These are phyloP conservation scores for Sarcophaga carnaria DNA, from an alignment of 2,888 invertebrate species.

Conservation along the genomic window DNA sequence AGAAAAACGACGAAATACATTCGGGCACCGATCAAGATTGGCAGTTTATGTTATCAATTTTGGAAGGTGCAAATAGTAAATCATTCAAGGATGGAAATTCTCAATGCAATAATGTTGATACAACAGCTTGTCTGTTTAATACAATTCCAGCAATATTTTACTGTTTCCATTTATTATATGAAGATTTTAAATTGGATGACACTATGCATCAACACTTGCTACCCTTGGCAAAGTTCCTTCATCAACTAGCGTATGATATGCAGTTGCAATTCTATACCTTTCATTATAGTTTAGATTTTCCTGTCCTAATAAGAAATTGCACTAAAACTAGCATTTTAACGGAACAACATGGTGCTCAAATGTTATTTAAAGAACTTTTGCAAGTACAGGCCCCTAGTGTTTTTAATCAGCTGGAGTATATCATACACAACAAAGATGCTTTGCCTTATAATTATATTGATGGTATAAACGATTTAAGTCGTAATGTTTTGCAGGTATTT, in stretches of 20 bases:
- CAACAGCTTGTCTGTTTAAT: conserved; percentile 87
- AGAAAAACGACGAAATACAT: conserved; percentile 86
- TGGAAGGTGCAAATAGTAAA: conserved; percentile 71
- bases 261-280: conserved; percentile 87
- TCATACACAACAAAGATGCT: conserved; percentile 84
- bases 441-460: conserved; percentile 88
- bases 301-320: conserved; percentile 83
- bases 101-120: conserved; percentile 74
- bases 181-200: conserved; percentile 93
- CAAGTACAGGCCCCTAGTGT: conserved; percentile 84
- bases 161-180: conserved; percentile 93
- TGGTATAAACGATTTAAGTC: conserved; percentile 88
- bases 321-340: conserved; percentile 76
- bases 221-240: conserved; percentile 87
- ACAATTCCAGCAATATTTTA: conserved; percentile 89
- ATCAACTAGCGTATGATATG: conserved; percentile 90
- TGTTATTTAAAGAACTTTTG: conserved; percentile 83
- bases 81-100: conserved; percentile 31
- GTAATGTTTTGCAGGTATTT: conserved; percentile 88
- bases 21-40: conserved; percentile 91
- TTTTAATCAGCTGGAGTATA: conserved; percentile 87
- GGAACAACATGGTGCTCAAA: conserved; percentile 84
- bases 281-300: conserved; percentile 94
- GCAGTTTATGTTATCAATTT: conserved; percentile 83
- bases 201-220: conserved; percentile 87